phyloP scores from a whole-genome alignment of 2,113 vertebrate genomes.

The Thalassoma bifasciatum region DNA sequence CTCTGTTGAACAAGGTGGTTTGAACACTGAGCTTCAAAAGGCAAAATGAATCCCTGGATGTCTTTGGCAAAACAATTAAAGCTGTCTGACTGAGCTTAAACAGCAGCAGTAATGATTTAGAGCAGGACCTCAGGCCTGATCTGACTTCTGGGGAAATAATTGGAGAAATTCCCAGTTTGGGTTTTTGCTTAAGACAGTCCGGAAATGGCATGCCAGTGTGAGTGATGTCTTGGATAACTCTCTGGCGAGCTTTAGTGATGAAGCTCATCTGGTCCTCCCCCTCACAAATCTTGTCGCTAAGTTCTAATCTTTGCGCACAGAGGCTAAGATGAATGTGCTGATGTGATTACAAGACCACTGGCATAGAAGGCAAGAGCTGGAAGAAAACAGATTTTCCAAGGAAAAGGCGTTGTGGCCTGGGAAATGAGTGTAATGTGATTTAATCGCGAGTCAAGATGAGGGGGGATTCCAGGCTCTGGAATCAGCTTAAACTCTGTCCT shows the following conservation, averaged over 20 bases:
- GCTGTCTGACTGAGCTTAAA: background rate
- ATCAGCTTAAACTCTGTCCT: constrained; percentile 13
- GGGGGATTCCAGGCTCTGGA: constrained; percentile 40
- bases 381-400: constrained; percentile 56
- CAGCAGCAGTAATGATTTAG: constrained; percentile 32
- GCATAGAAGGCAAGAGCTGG: constrained; percentile 17
- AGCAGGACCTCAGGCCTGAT: constrained; percentile 27
- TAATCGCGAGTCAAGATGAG: constrained; percentile 14
- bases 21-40: background rate
- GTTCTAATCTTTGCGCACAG: constrained; percentile 28
- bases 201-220: constrained; percentile 45
- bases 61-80: constrained; percentile 29
- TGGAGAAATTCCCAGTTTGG: constrained; percentile 41
- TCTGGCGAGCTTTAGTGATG: constrained; percentile 21
- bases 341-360: constrained; percentile 56
- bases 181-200: constrained; percentile 32
- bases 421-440: constrained; percentile 37
- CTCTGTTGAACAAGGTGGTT: constrained; percentile 27
- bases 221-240: constrained; percentile 49
- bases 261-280: constrained; percentile 14
- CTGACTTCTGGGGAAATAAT: constrained; percentile 35
- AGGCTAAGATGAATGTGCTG: constrained; percentile 18
- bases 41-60: background rate
- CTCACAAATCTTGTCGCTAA: constrained; percentile 42
- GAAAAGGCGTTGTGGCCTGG: constrained; percentile 32